Base-by-base conservation (phyloP, 2,113 vertebrate species). In the Sylvilagus bachmani region DNA sequence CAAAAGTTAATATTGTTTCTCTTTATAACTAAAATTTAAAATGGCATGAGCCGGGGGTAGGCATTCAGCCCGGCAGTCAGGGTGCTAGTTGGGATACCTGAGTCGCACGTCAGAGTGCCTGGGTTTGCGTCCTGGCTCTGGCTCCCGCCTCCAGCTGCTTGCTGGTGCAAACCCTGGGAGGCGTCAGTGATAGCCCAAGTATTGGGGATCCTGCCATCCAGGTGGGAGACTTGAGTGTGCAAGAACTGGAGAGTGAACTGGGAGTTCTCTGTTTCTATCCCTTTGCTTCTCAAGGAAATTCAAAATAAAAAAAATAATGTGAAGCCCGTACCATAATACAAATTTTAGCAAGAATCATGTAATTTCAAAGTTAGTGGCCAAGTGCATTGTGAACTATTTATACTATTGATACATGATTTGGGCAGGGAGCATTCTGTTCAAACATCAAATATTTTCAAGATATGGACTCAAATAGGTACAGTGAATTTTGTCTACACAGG, bases 1-100 rank as follows among this genome's bases (percentile, higher is more conserved):
- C 79, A 22, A 58, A 81, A 84, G 61, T 29, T 79, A 73, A 21
- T 49, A 51, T 69, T 64, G 31, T 24, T 67, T 86, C 25, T 51
- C 7, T 61, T 93, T 64, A 55, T 62, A 74, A 61, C 58, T 79
- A 78, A 84, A 74, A 66, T 75, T 74, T 73, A 61, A 82, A 94
- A 36, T 90, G 36, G 64, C 3, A 4, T 89, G 75, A 95, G 38
- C 13, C 55, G 6, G 55, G 55, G 55, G 55, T 19, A 58, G 19
- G 55, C 55, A 21, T 58, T 14, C 21, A 58, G 55, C 19, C 55
- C 3, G 19, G 14, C 13, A 58, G 14, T 19, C 11, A 58, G 55
- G 55, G 3, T 58, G 55, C 55, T 58, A 6, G 55, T 58, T 58
- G 55, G 55, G 13, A 58, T 6, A 58, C 55, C 19, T 5, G 55